A percentile compares a stretch with the other conserved stretches of the same genome.
These are phyloP conservation scores for Coelopa pilipes DNA, from an alignment of 2,888 invertebrate species.

Conservation along the genomic window DNA sequence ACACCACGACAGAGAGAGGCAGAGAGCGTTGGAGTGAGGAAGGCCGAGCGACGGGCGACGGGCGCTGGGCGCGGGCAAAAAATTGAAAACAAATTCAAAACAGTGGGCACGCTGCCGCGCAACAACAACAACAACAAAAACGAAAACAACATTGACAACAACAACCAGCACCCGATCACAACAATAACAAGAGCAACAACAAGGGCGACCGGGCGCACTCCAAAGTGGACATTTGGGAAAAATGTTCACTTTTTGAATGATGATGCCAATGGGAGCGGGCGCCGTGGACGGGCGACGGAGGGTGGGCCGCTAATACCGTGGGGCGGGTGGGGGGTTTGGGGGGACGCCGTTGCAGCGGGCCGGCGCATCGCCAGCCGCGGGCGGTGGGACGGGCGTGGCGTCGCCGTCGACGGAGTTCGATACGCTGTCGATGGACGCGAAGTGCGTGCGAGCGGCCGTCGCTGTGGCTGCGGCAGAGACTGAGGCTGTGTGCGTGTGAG, in stretches of 20 bases:
- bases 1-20: neutral
- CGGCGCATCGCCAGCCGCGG: neutral
- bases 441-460: neutral
- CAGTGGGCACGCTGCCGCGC: neutral
- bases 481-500: neutral
- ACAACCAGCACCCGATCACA: neutral
- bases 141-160: too few species aligned
- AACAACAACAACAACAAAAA: too few species aligned
- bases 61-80: neutral
- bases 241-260: constrained; percentile 34
- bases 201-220: constrained; percentile 18
- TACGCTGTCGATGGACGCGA: constrained; percentile 25
- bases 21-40: neutral
- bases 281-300: too few species aligned
- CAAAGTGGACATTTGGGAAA: constrained; percentile 39
- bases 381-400: constrained; percentile 6
- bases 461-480: constrained; percentile 12
- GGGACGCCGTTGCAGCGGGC: neutral
- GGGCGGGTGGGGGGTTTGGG: neutral
- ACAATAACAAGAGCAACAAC: constrained; percentile 20
- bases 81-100: constrained; percentile 5
- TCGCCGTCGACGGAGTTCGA: constrained; percentile 22
- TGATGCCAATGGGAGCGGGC: constrained; percentile 25
- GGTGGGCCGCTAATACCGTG: too few species aligned
- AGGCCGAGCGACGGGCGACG: too few species aligned